These are phyloP conservation scores for Ridgeia piscesae DNA, from an alignment of 1,140 invertebrate species.

Conservation along the genomic window DNA sequence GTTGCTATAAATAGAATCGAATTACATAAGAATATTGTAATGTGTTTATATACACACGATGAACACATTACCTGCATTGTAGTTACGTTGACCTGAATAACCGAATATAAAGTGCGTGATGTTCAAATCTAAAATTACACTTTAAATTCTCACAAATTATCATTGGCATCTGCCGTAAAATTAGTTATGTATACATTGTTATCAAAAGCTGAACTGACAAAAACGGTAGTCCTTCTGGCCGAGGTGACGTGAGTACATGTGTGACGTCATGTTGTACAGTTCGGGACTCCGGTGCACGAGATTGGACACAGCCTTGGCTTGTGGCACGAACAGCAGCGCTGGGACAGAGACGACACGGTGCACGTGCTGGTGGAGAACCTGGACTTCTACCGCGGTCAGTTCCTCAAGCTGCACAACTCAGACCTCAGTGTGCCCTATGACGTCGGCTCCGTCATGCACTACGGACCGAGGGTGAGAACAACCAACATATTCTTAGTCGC, in stretches of 20 bases:
- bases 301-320: conserved; percentile 55
- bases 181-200: no score
- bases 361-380: conserved; percentile 51
- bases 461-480: conserved; percentile 37
- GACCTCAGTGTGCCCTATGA: conserved; percentile 40
- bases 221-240: no score
- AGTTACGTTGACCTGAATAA: no score
- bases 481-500: neutral
- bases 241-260: neutral
- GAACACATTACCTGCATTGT: no score
- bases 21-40: no score
- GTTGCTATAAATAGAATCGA: no score
- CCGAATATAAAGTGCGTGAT: no score
- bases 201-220: no score
- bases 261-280: neutral
- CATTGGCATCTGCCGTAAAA: no score
- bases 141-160: no score
- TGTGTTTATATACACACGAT: no score
- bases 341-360: conserved; percentile 49
- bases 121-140: no score
- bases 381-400: conserved; percentile 32
- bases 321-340: conserved; percentile 55
- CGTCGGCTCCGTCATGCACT: conserved; percentile 51
- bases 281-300: conserved; percentile 43
- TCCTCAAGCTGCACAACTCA: neutral